phyloP scores from a whole-genome alignment of 2,113 vertebrate genomes.

The Periophthalmus modestus region DNA sequence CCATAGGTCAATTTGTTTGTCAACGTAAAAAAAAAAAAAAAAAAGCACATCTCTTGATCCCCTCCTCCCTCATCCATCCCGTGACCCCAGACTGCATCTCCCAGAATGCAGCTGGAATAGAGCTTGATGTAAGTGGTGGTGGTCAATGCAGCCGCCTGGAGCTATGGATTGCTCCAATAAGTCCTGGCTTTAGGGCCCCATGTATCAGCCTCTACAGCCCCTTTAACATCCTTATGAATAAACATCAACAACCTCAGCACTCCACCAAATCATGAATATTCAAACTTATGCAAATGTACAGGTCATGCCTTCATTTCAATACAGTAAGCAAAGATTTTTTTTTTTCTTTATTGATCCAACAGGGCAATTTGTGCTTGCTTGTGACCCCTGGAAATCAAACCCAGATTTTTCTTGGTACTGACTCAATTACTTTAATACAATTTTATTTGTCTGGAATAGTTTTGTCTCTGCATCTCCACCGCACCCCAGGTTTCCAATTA shows the following conservation, averaged over 20 bases:
- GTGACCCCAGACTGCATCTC: background rate
- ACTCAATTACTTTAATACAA: too few species aligned
- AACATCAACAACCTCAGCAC: conserved; percentile 45
- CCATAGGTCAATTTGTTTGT: too few species aligned
- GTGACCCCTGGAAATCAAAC: too few species aligned
- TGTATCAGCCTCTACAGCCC: conserved; percentile 20
- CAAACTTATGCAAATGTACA: conserved; percentile 60
- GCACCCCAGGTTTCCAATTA: too few species aligned
- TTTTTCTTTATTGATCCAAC: too few species aligned
- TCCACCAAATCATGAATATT: conserved; percentile 68
- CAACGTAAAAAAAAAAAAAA: background rate
- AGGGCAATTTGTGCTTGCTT: too few species aligned
- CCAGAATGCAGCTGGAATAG: background rate
- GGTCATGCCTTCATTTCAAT: conserved; percentile 41
- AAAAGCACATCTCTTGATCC: background rate
- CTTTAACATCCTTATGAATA: conserved; percentile 53
- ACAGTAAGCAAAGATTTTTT: conserved; percentile 33
- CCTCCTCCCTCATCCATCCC: background rate
- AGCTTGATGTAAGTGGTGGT: conserved; percentile 11
- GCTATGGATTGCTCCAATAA: conserved; percentile 27
- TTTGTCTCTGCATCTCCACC: too few species aligned
- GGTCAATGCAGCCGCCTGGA: conserved; percentile 32
- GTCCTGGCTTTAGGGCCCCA: conserved; percentile 5
- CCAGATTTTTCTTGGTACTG: too few species aligned
- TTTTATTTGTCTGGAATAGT: too few species aligned